Base-by-base conservation (phyloP, 2,113 vertebrate genomes). In the Neodontobutis hainanensis region DNA sequence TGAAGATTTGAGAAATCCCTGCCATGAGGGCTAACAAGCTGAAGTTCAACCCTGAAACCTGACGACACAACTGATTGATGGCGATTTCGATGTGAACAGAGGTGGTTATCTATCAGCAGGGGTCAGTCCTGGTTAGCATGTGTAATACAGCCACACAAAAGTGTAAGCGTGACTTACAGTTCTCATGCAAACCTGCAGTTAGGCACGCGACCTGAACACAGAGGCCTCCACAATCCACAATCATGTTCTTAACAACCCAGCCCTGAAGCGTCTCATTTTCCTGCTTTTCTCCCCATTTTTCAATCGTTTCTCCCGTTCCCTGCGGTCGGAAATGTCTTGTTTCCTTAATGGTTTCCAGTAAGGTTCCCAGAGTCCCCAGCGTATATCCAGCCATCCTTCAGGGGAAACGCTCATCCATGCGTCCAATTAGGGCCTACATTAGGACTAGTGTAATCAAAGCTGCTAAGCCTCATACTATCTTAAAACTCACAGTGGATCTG, bases 311-410 rank as follows among this genome's bases (percentile, higher is more conserved):
- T 71, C 61, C 73, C 57, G 70, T 65, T 87, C 81, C 78, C 71
- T 90, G 89, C 58, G 82, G 87, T 90, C 83, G 84, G 89, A 92
- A 90, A 91, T 85, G 81, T 90, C 87, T 87, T 83, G 86, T 88
- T 91, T 88, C 86, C 86, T 89, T 89, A 91, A 93, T 91, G 70
- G 82, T 50, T 92, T 91, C 88, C 89, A 92, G 89, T 87, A 84
- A 84, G 78, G 82, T 77, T 90, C 73, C 65, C 71, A 77, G 75
- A 87, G 86, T 88, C 82, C 87, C 85, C 35, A 68, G 79, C 11
- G 80, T 72, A 77, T 73, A 87, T 66, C 65, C 70, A 82, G 73
- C 68, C 56, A 59, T 82, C 76, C 78, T 82, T 68, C 56, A 63
- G 75, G 75, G 80, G 70, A 78, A 58, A 55, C 8, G 68, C 74